Evolutionary conservation across 1,140 invertebrate genomes (phyloP).

Genomic region (Hyles vespertilio): DNA sequence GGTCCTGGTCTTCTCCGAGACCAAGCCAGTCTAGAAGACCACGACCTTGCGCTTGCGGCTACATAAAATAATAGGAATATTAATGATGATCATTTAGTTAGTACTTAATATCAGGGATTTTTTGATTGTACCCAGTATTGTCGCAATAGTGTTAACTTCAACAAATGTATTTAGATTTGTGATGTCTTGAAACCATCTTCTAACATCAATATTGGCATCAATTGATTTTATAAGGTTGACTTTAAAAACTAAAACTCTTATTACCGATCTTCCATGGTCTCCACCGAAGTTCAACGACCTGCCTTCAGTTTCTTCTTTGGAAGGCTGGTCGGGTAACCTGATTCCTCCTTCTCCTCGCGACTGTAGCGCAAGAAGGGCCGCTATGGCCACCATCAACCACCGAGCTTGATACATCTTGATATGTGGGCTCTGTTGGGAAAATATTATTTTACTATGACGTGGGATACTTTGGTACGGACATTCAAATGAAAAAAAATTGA

Average conservation of each 20-base stretch:
- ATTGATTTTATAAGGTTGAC: conserved; percentile 13
- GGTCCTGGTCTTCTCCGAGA: conserved; percentile 83
- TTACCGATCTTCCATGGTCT: conserved; percentile 54
- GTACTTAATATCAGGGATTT: too few relatives aligned
- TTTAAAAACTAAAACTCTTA: background rate
- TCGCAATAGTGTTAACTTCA: too few relatives aligned
- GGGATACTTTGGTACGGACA: too few relatives aligned
- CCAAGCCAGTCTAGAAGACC: conserved; percentile 84
- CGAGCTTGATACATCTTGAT: conserved; percentile 43
- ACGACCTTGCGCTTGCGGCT: conserved; percentile 76
- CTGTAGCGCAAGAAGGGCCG: conserved; percentile 69
- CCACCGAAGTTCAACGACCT: conserved; percentile 46
- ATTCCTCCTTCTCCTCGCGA: conserved; percentile 74
- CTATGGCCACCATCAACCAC: conserved; percentile 71
- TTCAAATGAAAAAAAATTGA: too few relatives aligned
- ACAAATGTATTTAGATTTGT: too few relatives aligned
- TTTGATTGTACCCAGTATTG: too few relatives aligned
- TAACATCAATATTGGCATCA: too few relatives aligned
- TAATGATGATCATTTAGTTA: too few relatives aligned
- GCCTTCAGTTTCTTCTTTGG: conserved; percentile 55
- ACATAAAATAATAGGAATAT: conserved; percentile 16
- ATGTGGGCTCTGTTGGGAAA: background rate
- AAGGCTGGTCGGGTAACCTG: conserved; percentile 76
- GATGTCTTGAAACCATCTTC: too few relatives aligned
- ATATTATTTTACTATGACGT: too few relatives aligned